A percentile compares a stretch with the other conserved stretches of the same genome.
Conservation (phyloP, 2,888 invertebrate species). For the Phengaris alcon region DNA sequence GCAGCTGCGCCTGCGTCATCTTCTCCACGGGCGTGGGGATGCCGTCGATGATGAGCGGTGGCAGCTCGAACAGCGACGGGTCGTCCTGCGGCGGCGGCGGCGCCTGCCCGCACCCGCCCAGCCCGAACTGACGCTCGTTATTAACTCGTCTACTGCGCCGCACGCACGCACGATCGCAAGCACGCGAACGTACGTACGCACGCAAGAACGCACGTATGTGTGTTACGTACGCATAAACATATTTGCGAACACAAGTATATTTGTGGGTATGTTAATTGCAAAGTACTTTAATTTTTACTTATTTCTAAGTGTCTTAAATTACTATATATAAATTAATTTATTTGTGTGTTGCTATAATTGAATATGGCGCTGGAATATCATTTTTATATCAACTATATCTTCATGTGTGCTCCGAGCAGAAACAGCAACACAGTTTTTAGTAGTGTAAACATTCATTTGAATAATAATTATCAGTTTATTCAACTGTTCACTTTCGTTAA, state of each 20-base stretch:
- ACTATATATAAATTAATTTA: too few relatives aligned
- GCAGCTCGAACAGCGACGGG: conserved; percentile 95
- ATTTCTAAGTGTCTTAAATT: too few relatives aligned
- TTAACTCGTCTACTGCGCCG: conserved; percentile 29
- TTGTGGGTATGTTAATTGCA: not conserved
- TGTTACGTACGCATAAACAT: conserved; percentile 30
- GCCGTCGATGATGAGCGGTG: conserved; percentile 97
- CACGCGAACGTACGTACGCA: not conserved
- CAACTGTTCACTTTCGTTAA: too few relatives aligned
- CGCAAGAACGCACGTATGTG: not conserved
- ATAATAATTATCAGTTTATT: conserved; percentile 3
- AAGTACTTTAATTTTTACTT: not conserved
- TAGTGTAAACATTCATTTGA: too few relatives aligned
- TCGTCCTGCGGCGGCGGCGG: conserved; percentile 86
- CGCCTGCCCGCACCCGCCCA: conserved; percentile 70
- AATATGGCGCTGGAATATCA: too few relatives aligned
- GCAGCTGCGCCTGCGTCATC: conserved; percentile 98
- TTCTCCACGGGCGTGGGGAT: conserved; percentile 99
- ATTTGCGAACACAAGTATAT: not conserved
- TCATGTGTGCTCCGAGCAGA: too few relatives aligned
- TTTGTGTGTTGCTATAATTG: too few relatives aligned
- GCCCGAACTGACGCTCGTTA: conserved; percentile 77
- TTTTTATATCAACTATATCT: too few relatives aligned
- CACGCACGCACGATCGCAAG: conserved; percentile 11
- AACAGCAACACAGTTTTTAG: too few relatives aligned